Conservation (phyloP, 1,140 invertebrate genomes). For the Linepithema humile region DNA sequence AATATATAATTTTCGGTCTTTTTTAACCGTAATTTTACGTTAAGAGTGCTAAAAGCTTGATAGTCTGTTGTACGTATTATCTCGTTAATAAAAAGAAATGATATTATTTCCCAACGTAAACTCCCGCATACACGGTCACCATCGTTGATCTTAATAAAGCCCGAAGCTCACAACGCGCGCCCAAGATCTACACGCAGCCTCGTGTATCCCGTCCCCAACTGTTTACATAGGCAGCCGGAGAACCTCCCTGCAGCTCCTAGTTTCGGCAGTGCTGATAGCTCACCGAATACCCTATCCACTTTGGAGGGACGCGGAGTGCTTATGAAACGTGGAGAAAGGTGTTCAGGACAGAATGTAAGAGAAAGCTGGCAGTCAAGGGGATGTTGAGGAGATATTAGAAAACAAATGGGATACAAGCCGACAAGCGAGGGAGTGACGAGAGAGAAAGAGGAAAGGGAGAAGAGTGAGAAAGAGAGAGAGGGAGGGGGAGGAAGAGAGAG, state of each 20-base stretch:
- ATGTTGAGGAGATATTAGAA: conserved; percentile 14
- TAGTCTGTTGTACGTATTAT: background rate
- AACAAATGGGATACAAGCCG: background rate
- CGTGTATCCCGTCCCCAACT: conserved; percentile 25
- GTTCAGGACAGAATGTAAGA: conserved; percentile 18
- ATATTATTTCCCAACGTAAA: background rate
- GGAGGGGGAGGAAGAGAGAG: background rate
- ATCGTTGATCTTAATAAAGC: conserved; percentile 26
- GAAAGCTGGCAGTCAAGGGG: background rate
- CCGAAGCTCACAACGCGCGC: background rate
- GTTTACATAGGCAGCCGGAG: conserved; percentile 57
- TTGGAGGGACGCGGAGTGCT: conserved; percentile 22
- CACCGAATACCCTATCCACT: conserved; percentile 52
- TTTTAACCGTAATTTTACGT: no score
- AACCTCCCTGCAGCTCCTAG: conserved; percentile 52
- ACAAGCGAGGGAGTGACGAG: background rate
- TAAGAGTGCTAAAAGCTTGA: no score
- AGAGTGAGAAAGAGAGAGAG: background rate
- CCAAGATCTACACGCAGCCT: conserved; percentile 2
- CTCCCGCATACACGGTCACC: background rate
- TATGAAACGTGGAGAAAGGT: conserved; percentile 40
- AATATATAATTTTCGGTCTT: no score
- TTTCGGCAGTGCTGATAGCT: conserved; percentile 68
- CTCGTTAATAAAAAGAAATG: background rate
- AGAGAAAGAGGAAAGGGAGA: background rate